These are phyloP conservation scores for Drosophila repletoides DNA, from an alignment of 1,140 invertebrate species.

Conservation along the genomic window DNA sequence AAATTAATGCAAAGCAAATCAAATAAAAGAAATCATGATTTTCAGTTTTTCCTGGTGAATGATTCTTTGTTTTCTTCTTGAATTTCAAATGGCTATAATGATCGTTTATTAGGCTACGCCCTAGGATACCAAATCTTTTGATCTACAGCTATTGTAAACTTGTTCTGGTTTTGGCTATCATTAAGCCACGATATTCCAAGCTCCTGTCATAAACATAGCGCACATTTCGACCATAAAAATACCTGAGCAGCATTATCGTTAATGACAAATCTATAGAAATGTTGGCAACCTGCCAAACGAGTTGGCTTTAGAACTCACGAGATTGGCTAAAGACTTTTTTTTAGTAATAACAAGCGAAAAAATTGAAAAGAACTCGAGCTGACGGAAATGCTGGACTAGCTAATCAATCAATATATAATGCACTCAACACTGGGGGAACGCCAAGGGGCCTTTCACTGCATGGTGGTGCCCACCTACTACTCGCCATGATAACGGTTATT, in stretches of 20 bases:
- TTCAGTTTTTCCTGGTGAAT: conserved; percentile 16
- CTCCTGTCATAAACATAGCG: conserved; percentile 56
- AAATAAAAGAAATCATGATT: conserved; percentile 31
- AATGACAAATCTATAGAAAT: conserved; percentile 65
- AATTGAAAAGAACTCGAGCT: conserved; percentile 31
- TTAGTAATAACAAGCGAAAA: conserved; percentile 10
- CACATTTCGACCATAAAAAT: conserved; percentile 63
- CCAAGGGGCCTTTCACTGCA: conserved; percentile 58
- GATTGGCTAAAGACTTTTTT: conserved; percentile 21
- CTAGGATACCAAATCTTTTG: not conserved
- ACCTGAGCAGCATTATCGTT: conserved; percentile 31
- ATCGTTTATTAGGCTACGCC: conserved; percentile 3
- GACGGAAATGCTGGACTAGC: conserved; percentile 56
- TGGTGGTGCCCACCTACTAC: conserved; percentile 64
- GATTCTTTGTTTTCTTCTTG: conserved; percentile 4
- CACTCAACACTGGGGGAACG: conserved; percentile 19
- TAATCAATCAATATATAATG: conserved; percentile 58
- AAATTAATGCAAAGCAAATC: conserved; percentile 11
- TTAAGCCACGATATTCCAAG: conserved; percentile 9
- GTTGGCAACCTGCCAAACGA: conserved; percentile 57
- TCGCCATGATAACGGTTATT: conserved; percentile 60
- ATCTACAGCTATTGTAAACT: conserved; percentile 9
- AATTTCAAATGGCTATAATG: conserved; percentile 4
- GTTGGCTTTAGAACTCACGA: conserved; percentile 26
- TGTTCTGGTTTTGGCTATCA: conserved; percentile 6